These are phyloP conservation scores for Hymenopus coronatus DNA, from an alignment of 2,888 invertebrate genomes.

Conservation along the genomic window DNA sequence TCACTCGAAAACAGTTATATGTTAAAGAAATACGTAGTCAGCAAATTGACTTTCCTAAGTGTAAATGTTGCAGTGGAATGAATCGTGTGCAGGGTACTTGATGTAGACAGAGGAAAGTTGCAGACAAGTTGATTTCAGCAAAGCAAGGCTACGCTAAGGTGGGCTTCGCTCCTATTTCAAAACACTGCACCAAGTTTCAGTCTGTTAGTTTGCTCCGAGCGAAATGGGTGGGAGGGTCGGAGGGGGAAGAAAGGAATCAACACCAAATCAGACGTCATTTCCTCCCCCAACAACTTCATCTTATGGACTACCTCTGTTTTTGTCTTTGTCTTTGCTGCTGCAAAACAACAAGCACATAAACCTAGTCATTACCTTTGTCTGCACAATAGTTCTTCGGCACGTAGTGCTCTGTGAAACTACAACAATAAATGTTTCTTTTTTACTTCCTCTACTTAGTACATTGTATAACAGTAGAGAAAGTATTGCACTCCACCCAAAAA, in stretches of 20 bases:
- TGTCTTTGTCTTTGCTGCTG: slow-evolving; percentile 16
- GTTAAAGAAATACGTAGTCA: no score
- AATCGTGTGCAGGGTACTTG: neutral
- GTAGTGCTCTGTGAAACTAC: neutral
- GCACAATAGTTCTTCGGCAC: neutral
- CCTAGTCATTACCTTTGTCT: neutral
- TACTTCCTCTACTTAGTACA: no score
- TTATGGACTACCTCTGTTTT: slow-evolving; percentile 9
- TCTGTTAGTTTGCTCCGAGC: neutral
- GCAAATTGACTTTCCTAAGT: no score
- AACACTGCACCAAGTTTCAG: neutral
- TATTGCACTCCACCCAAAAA: no score
- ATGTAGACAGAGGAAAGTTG: neutral
- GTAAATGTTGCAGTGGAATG: neutral
- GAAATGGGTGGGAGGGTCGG: neutral
- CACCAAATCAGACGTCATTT: slow-evolving; percentile 21
- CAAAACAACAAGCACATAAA: neutral
- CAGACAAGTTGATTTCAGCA: slow-evolving; percentile 9
- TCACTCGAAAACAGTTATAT: no score
- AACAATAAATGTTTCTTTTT: no score
- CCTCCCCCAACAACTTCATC: slow-evolving; percentile 9
- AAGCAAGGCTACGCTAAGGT: neutral
- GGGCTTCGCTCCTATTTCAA: neutral
- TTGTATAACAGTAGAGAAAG: no score
- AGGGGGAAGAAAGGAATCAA: neutral